Evolutionary conservation across 2,113 vertebrate genomes (phyloP).

Genomic region (Nerophis ophidion): DNA sequence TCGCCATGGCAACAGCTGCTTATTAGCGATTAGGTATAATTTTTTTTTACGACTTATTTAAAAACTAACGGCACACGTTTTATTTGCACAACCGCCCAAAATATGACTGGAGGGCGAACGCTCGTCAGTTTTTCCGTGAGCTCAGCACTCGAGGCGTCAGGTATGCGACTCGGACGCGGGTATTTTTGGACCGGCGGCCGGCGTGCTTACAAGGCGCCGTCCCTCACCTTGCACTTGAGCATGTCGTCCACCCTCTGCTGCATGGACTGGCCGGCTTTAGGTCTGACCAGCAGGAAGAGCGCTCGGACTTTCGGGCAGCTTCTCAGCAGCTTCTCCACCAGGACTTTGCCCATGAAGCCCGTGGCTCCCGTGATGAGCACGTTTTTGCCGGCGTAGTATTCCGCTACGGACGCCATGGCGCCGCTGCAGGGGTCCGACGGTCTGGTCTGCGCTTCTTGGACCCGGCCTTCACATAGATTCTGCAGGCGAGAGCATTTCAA

Average conservation of each 20-base stretch:
- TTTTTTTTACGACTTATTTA: background rate
- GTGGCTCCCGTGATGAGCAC: slow-evolving; percentile 91
- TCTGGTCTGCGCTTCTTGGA: slow-evolving; percentile 16
- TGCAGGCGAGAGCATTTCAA: slow-evolving; percentile 27
- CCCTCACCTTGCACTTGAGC: slow-evolving; percentile 84
- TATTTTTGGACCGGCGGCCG: background rate
- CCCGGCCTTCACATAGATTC: slow-evolving; percentile 51
- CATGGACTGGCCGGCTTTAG: slow-evolving; percentile 86
- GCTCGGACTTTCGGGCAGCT: slow-evolving; percentile 82
- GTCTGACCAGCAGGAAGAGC: slow-evolving; percentile 86
- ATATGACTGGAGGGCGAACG: too few species aligned
- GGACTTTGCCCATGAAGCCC: slow-evolving; percentile 93
- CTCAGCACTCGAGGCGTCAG: background rate
- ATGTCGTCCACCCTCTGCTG: slow-evolving; percentile 84
- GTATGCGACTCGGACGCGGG: background rate
- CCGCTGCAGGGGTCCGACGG: slow-evolving; percentile 19
- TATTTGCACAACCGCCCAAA: background rate
- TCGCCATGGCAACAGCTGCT: background rate
- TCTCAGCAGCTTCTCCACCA: slow-evolving; percentile 90
- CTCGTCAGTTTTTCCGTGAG: background rate
- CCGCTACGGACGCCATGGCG: slow-evolving; percentile 78
- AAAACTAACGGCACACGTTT: background rate
- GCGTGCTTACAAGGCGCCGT: background rate
- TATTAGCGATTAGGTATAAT: background rate
- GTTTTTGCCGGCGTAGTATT: slow-evolving; percentile 84